Evolutionary conservation across 2,797 vertebrate genomes (phyloP), one percentile per base, ranked within the genome.

Genomic region (Spheniscus humboldti): DNA sequence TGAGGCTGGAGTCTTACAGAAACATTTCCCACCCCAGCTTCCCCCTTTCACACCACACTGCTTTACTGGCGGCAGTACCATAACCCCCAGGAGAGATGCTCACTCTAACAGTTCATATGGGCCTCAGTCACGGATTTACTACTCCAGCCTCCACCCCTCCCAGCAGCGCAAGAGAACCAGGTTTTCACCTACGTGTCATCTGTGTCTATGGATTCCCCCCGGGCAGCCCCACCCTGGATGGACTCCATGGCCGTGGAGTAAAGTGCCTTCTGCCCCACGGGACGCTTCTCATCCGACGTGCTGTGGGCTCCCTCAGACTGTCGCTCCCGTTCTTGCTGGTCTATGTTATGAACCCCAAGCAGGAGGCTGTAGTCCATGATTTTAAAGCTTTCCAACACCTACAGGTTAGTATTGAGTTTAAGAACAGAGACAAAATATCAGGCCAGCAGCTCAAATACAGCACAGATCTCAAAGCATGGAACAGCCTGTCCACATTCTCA

Each of bases 281-380:
- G 99, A 80, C 99, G 98, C 98, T 99, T 99, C 98, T 99, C 99
- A 6, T 99, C 99, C 0, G 98, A 97, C 3, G 96, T 97, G 83
- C 98, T 98, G 96, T 98, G 99, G 11, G 98, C 98, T 15, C 99
- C 99, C 90, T 99, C 99, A 0, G 98, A 98, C 97, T 99, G 99
- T 72, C 98, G 98, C 97, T 99, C 99, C 6, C 99, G 98, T 94
- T 99, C 99, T 1, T 99, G 99, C 97, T 99, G 99, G 97, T 99
- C 99, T 24, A 99, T 99, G 98, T 99, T 99, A 97, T 99, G 99
- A 68, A 99, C 99, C 2, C 99, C 99, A 23, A 99, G 98, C 95
- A 99, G 98, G 78, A 99, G 98, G 96, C 99, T 99, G 98, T 99
- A 99, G 98, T 99, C 99, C 99, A 99, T 99, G 97, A 99, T 99